Percentiles rank a stretch among this genome's conserved stretches.
Conservation (phyloP, 2,113 vertebrate genomes). For the Takifugu flavidus region DNA sequence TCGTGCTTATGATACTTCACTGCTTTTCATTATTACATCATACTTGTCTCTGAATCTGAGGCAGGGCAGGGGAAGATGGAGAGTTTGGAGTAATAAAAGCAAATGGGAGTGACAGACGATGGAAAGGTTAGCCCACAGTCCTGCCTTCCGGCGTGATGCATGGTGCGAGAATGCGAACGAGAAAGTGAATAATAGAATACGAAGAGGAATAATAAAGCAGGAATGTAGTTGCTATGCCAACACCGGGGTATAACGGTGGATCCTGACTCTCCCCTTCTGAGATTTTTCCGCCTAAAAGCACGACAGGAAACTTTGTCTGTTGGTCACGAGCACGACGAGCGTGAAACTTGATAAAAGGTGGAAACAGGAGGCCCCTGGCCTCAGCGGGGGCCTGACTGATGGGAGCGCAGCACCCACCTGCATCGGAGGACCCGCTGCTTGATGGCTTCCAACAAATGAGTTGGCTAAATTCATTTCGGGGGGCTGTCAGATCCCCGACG, state of each 20-base stretch:
- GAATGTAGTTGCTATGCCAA: slow-evolving; percentile 69
- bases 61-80: slow-evolving; percentile 40
- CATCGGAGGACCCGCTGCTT: no score
- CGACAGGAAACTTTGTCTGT: slow-evolving; percentile 21
- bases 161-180: slow-evolving; percentile 37
- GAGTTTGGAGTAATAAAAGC: slow-evolving; percentile 28
- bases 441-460: no score
- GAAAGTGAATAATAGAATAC: slow-evolving; percentile 56
- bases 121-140: slow-evolving; percentile 39
- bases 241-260: slow-evolving; percentile 58
- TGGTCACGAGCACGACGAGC: slow-evolving; percentile 26
- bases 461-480: no score
- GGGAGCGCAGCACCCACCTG: no score
- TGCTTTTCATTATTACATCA: neutral
- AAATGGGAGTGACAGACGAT: slow-evolving; percentile 26
- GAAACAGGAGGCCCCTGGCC: neutral
- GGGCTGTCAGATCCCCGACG: no score
- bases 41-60: neutral
- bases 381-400: neutral
- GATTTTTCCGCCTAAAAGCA: slow-evolving; percentile 32
- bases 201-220: slow-evolving; percentile 45
- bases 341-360: slow-evolving; percentile 25
- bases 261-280: slow-evolving; percentile 14
- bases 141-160: slow-evolving; percentile 31
- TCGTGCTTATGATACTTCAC: no score